Conservation (phyloP, 64 coral and sea anemone genomes). For the Porites australiensis region DNA sequence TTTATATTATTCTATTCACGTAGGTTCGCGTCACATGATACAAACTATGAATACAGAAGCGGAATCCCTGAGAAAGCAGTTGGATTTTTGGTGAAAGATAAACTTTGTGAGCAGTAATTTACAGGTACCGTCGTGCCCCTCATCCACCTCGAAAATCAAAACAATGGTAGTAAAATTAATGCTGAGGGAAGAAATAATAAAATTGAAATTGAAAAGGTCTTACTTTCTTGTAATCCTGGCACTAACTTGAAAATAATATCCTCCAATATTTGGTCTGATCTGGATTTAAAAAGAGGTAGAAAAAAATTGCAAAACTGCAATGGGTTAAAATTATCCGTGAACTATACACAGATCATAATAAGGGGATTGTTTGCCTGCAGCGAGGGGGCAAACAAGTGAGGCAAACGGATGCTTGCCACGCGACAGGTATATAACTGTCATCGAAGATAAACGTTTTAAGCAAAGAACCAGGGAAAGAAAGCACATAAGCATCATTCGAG, state of each 20-base stretch:
- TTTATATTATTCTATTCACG: no score
- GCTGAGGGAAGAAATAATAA: not conserved
- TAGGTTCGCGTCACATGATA: no score
- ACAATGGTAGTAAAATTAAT: not conserved
- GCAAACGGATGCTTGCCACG: no score
- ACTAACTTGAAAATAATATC: constrained; percentile 77
- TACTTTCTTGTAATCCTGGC: constrained; percentile 75
- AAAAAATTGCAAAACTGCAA: not conserved
- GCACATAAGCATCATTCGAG: no score
- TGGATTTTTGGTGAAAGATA: not conserved
- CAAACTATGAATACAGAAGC: no score
- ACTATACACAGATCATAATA: no score
- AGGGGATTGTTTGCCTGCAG: no score
- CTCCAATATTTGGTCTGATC: constrained; percentile 72
- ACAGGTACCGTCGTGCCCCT: not conserved
- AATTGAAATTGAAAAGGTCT: not conserved
- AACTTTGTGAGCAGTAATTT: not conserved
- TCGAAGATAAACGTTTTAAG: no score
- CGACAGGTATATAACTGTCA: no score
- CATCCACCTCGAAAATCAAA: not conserved
- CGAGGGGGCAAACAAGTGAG: no score
- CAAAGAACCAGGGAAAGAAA: no score
- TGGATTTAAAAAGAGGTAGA: not conserved
- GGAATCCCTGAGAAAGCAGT: not conserved
- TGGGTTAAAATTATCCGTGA: not conserved